These are phyloP conservation scores for Dromiciops gliroides DNA, from an alignment of 2,113 vertebrate genomes.

Conservation along the genomic window DNA sequence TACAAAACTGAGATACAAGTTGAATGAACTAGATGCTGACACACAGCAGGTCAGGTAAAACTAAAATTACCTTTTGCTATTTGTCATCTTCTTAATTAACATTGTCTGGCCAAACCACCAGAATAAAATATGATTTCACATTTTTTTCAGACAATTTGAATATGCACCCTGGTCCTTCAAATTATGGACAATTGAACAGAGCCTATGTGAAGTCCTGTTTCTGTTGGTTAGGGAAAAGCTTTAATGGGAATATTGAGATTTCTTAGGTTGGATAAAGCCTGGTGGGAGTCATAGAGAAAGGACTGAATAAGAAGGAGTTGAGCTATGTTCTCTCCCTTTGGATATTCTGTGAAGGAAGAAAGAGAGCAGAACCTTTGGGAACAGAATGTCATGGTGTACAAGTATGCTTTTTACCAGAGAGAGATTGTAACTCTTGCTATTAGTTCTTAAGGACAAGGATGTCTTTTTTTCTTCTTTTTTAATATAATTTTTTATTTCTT, in stretches of 20 bases:
- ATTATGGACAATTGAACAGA: slow-evolving; percentile 1
- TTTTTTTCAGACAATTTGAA: slow-evolving; percentile 54
- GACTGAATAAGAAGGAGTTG: neutral
- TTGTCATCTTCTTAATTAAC: slow-evolving; percentile 72
- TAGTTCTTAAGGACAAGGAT: neutral
- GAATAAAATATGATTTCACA: slow-evolving; percentile 72
- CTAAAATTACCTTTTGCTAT: slow-evolving; percentile 71
- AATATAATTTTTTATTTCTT: too few species aligned
- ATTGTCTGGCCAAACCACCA: slow-evolving; percentile 61
- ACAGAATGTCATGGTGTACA: neutral
- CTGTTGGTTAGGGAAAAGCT: neutral
- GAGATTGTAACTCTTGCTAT: neutral
- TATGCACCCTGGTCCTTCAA: slow-evolving; percentile 46
- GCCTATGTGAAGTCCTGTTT: neutral
- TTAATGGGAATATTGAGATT: neutral
- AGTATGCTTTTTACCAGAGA: neutral
- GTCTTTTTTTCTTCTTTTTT: too few species aligned
- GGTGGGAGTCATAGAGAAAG: neutral
- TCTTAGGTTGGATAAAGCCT: neutral
- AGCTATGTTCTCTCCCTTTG: neutral
- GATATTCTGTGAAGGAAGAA: neutral
- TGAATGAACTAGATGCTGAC: slow-evolving; percentile 57
- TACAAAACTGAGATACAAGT: slow-evolving; percentile 34
- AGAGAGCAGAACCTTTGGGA: neutral
- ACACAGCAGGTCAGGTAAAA: slow-evolving; percentile 55